A percentile compares a stretch with the other conserved stretches of the same genome.
These are phyloP conservation scores for Rhegmatorhina hoffmannsi DNA, from an alignment of 2,113 vertebrate species.

Conservation along the genomic window DNA sequence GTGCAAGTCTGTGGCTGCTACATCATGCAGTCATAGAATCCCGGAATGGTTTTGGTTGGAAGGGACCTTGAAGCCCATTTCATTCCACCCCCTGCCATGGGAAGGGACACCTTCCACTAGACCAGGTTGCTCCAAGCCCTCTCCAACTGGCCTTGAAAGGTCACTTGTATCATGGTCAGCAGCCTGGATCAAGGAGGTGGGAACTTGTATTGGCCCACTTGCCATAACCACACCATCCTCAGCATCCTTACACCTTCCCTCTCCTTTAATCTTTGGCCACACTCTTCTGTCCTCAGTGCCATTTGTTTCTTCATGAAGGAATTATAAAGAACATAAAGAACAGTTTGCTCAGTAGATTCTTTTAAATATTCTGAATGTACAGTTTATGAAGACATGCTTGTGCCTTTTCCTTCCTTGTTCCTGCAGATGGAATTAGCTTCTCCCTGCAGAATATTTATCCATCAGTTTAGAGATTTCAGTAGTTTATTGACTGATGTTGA, in stretches of 20 bases:
- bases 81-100: neutral
- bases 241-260: neutral
- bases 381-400: neutral
- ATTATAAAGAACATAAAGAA: neutral
- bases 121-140: neutral
- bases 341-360: neutral
- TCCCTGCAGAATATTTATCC: neutral
- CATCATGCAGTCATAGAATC: neutral
- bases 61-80: neutral
- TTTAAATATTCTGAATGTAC: neutral
- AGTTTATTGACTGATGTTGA: neutral
- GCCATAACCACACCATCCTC: accelerated
- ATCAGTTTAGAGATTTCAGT: neutral
- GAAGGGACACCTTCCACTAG: neutral
- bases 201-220: neutral
- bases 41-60: neutral
- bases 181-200: neutral
- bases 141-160: neutral
- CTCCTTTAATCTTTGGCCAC: neutral
- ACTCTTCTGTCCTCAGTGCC: neutral
- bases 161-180: neutral
- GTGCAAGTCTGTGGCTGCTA: neutral
- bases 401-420: neutral
- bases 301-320: neutral
- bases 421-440: neutral